Percentiles rank a stretch among this genome's conserved stretches.
Evolutionary conservation across 2,888 invertebrate genomes (phyloP).

Genomic region (Eubasilissa splendida): DNA sequence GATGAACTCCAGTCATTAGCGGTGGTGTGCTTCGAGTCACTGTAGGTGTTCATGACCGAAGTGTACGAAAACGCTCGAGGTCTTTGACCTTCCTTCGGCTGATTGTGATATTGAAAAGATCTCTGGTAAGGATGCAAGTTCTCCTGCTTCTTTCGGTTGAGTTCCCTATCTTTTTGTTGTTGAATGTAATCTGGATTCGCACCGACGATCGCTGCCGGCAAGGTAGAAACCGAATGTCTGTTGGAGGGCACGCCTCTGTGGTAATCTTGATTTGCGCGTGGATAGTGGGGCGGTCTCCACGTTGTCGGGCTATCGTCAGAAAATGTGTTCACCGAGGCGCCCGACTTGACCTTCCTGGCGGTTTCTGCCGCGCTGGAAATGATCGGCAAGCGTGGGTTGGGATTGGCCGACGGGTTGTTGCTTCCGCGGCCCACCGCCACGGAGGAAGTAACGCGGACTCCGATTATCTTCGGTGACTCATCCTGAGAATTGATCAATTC

Average conservation of each 20-base stretch:
- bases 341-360: conserved; percentile 72
- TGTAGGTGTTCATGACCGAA: conserved; percentile 67
- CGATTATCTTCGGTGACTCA: conserved; percentile 57
- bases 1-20: conserved; percentile 60
- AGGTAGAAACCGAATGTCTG: conserved; percentile 64
- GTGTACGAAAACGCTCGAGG: conserved; percentile 73
- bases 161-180: conserved; percentile 66
- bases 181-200: conserved; percentile 71
- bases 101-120: conserved; percentile 70
- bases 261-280: conserved; percentile 49
- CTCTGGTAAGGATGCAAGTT: conserved; percentile 70
- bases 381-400: conserved; percentile 58
- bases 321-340: conserved; percentile 76
- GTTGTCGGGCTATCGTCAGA: conserved; percentile 68
- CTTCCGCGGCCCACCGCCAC: conserved; percentile 73
- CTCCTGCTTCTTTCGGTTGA: conserved; percentile 62
- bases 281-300: conserved; percentile 53
- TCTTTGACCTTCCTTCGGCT: conserved; percentile 62
- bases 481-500: conserved; percentile 48
- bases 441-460: conserved; percentile 74
- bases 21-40: conserved; percentile 61
- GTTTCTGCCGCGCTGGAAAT: conserved; percentile 63
- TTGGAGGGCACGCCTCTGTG: conserved; percentile 63
- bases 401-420: conserved; percentile 56
- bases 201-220: conserved; percentile 67